Base-by-base conservation (phyloP, 2,888 invertebrate species). In the Drosophila helvetica region DNA sequence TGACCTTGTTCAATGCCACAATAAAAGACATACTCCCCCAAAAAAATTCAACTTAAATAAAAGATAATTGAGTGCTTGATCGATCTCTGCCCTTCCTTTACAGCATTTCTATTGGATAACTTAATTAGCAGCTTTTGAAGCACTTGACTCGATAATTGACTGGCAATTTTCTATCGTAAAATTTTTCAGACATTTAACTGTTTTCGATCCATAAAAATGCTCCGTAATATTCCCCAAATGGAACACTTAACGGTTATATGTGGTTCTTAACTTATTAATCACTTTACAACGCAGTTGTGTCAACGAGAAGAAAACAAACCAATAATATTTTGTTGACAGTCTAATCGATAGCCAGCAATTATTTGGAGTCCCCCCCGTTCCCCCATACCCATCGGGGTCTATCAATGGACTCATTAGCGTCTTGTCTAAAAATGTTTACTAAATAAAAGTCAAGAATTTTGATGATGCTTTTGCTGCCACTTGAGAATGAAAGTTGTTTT, bases 391-490 rank as follows among this genome's bases (percentile, higher is more conserved):
- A 58, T 47, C 47, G 48, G 10, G 7, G 15, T 25, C 46, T 54
- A 53, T 59, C 63, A 74, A 74, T 62, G 19, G 50, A 42, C 47
- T 46, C 63, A 78, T 78, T 65, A 77, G 38, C 61, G 50, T 38
- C n/a, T 22, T 8, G 47, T 38, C 17, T 17, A 15, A 58, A 43
- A 63, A 64, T 42, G n/a, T 18, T 25, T 22, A 25, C 17, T 30
- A 38, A 63, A 70, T 33, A 64, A 69, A 59, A 19, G 43, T 48
- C 46, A 58, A 81, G 70, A 77, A 79, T 77, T 17, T 64, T 38
- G 45, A 55, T 65, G 33, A 70, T 42, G 22, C 22, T 3, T 22
- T 22, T 22, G 22, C 22, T 22, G 27, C 48, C 70, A 46, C 54
- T 69, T 42, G 25, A 65, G 59, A 22, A 3, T 42, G 67, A 73